phyloP scores from a whole-genome alignment of 1,140 invertebrate genomes.

The Procambarus clarkii region DNA sequence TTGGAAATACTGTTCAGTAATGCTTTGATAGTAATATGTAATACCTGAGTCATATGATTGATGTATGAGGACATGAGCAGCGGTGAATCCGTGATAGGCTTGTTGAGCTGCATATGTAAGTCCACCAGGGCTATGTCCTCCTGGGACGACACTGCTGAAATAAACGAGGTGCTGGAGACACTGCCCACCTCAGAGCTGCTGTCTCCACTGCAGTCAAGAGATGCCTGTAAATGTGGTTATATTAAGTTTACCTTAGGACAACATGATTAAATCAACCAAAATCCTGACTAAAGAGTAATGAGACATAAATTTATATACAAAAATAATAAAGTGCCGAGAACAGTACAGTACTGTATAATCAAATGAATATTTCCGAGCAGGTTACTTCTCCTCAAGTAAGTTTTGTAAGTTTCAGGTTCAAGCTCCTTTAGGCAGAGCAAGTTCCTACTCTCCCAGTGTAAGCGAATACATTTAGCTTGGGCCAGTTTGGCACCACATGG shows the following conservation, averaged over 20 bases:
- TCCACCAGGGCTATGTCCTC: slow-evolving; percentile 94
- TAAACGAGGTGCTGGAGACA: slow-evolving; percentile 83
- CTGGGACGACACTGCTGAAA: slow-evolving; percentile 94
- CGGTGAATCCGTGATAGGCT: slow-evolving; percentile 92
- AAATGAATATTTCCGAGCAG: no score
- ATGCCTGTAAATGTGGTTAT: slow-evolving; percentile 10
- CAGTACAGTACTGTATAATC: no score
- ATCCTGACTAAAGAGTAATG: neutral
- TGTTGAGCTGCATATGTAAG: slow-evolving; percentile 95
- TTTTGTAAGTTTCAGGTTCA: no score
- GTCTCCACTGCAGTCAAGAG: slow-evolving; percentile 57
- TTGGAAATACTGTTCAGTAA: no score
- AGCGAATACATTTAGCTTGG: no score
- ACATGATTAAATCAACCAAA: no score
- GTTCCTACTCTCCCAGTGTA: no score
- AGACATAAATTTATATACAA: neutral
- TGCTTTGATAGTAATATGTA: slow-evolving; percentile 65
- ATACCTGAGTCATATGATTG: slow-evolving; percentile 91
- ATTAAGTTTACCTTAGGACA: neutral
- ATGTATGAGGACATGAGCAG: slow-evolving; percentile 96
- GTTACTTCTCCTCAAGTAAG: no score
- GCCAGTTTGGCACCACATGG: no score
- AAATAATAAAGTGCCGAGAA: no score
- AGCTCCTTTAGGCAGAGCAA: no score
- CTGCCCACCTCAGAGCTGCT: slow-evolving; percentile 72